Evolutionary conservation across 2,797 vertebrate species (phyloP).

Genomic region (Syngnathus acus): DNA sequence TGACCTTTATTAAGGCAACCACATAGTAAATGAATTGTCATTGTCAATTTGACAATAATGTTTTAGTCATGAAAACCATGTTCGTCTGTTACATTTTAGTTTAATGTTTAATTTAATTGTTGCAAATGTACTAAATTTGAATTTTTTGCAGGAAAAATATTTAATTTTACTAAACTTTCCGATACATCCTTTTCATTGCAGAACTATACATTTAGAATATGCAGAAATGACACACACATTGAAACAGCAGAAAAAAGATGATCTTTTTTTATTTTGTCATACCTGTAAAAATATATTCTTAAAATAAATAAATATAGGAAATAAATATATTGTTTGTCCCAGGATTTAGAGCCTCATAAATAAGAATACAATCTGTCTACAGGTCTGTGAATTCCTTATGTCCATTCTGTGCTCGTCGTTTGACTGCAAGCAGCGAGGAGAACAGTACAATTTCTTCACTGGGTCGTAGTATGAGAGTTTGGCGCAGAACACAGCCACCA

Average conservation of each 20-base stretch:
- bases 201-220: not conserved
- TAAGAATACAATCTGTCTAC: constrained; percentile 67
- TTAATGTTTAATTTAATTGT: not conserved
- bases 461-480: constrained; percentile 32
- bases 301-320: constrained; percentile 99
- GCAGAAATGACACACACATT: constrained; percentile 9
- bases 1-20: not conserved
- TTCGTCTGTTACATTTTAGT: too few relatives aligned
- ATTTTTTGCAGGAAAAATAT: not conserved
- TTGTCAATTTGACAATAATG: too few relatives aligned
- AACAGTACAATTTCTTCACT: constrained; percentile 57
- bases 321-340: constrained; percentile 92
- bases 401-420: constrained; percentile 36
- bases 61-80: too few relatives aligned
- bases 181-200: not conserved
- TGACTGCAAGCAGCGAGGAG: constrained; percentile 29
- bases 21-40: not conserved
- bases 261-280: constrained; percentile 67
- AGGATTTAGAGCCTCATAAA: constrained; percentile 90
- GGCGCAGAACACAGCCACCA: constrained; percentile 30
- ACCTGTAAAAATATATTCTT: constrained; percentile 99
- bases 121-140: not conserved
- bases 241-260: constrained; percentile 31
- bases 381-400: constrained; percentile 51
- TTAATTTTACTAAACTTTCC: too few relatives aligned